Evolutionary conservation across 2,113 vertebrate genomes (phyloP).

Genomic region (Spea multiplicata): DNA sequence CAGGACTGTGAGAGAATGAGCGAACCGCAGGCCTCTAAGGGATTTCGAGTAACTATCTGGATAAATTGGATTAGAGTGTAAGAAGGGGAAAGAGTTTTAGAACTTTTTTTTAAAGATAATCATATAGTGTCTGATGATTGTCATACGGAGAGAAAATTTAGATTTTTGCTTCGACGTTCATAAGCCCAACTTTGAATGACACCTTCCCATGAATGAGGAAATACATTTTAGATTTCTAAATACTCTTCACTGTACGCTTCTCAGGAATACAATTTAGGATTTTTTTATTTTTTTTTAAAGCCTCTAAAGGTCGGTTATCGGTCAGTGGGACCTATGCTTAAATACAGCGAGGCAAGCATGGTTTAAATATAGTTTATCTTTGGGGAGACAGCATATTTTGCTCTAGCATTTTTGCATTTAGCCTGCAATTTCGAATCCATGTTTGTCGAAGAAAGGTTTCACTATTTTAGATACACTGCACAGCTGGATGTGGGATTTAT

Average conservation of each 20-base stretch:
- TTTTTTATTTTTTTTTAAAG: no score
- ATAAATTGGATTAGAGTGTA: constrained; percentile 78
- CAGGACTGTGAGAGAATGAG: constrained; percentile 77
- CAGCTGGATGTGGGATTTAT: not conserved
- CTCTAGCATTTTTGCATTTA: constrained; percentile 1
- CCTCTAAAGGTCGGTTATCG: constrained; percentile 12
- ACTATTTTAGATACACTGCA: not conserved
- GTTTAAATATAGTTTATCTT: constrained; percentile 6
- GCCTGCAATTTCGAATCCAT: not conserved
- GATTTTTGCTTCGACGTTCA: not conserved
- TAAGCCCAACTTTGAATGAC: not conserved
- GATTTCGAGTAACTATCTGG: constrained; percentile 66
- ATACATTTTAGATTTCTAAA: no score
- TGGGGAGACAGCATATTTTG: constrained; percentile 1
- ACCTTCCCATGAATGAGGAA: no score
- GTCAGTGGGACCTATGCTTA: not conserved
- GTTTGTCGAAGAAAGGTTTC: not conserved
- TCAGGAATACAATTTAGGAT: no score
- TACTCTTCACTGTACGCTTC: no score
- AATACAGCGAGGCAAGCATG: constrained; percentile 12
- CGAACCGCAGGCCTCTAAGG: constrained; percentile 63
- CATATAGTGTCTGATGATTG: constrained; percentile 56
- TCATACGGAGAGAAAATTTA: constrained; percentile 55
- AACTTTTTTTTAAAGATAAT: constrained; percentile 57
- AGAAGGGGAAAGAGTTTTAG: constrained; percentile 60